Percentiles rank a stretch among this genome's conserved stretches.
phyloP scores from a whole-genome alignment of 1,140 invertebrate species.

The Anagrus nilaparvatae region DNA sequence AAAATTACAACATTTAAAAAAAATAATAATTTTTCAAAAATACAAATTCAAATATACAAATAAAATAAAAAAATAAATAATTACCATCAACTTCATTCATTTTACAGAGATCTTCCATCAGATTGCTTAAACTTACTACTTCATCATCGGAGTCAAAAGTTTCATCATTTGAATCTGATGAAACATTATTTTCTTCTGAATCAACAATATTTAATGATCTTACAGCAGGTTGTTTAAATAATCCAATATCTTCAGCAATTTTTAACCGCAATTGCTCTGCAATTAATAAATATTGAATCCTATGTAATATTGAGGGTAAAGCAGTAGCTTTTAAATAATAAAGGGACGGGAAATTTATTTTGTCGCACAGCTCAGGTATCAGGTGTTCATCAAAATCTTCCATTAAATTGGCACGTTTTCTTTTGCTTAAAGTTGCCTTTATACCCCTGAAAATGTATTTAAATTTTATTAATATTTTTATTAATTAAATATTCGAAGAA shows the following conservation, averaged over 20 bases:
- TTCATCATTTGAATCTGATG: not conserved
- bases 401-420: slow-evolving; percentile 40
- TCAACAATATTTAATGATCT: not conserved
- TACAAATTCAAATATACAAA: slow-evolving; percentile 3
- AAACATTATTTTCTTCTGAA: not conserved
- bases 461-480: slow-evolving; percentile 1
- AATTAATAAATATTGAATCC: slow-evolving; percentile 64
- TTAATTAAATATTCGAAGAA: slow-evolving; percentile 3
- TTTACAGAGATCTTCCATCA: too few relatives aligned
- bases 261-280: slow-evolving; percentile 65
- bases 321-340: slow-evolving; percentile 85
- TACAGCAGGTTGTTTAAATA: not conserved
- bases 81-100: slow-evolving; percentile 27
- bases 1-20: slow-evolving; percentile 13
- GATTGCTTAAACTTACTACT: too few relatives aligned
- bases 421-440: slow-evolving; percentile 24
- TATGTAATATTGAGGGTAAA: slow-evolving; percentile 79
- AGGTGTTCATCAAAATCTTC: slow-evolving; percentile 66
- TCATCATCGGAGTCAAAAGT: not conserved
- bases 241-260: slow-evolving; percentile 44
- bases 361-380: slow-evolving; percentile 83
- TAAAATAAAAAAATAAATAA: slow-evolving; percentile 7
- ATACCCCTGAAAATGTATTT: slow-evolving; percentile 23
- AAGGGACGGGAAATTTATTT: slow-evolving; percentile 73
- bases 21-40: not conserved